These are phyloP conservation scores for Plemyria rubiginata DNA, from an alignment of 2,888 invertebrate species.

Conservation along the genomic window DNA sequence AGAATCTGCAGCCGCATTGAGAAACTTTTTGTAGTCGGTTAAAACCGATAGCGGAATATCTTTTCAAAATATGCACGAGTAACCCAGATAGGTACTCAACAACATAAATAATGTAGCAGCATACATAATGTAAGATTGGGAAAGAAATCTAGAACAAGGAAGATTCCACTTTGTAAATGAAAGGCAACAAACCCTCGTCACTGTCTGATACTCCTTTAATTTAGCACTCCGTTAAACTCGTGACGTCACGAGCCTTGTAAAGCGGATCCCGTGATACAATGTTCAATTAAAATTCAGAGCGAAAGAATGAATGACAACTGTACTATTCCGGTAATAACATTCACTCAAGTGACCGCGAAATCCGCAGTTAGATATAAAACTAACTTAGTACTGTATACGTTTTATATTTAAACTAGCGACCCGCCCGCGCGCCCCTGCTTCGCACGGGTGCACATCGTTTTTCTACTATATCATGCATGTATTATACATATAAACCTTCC, in stretches of 20 bases:
- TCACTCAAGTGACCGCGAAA: too few relatives aligned
- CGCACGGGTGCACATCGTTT: too few relatives aligned
- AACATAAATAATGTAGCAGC: conserved; percentile 59
- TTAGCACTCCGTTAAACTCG: conserved; percentile 62
- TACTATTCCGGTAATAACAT: too few relatives aligned
- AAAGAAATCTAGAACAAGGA: conserved; percentile 25
- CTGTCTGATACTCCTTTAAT: conserved; percentile 67
- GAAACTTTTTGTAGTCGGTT: too few relatives aligned
- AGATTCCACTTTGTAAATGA: conserved; percentile 44
- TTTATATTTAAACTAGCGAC: too few relatives aligned
- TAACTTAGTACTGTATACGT: too few relatives aligned
- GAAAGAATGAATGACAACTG: conserved; percentile 28
- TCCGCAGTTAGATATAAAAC: too few relatives aligned
- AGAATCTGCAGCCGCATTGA: too few relatives aligned
- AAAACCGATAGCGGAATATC: conserved; percentile 35
- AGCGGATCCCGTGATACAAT: conserved; percentile 38
- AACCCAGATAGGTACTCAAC: conserved; percentile 41
- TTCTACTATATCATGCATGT: too few relatives aligned
- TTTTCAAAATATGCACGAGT: conserved; percentile 43
- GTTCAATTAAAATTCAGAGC: conserved; percentile 47
- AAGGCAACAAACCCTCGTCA: conserved; percentile 64
- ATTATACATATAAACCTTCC: too few relatives aligned
- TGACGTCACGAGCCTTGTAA: conserved; percentile 52
- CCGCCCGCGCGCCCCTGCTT: too few relatives aligned
- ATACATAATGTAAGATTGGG: conserved; percentile 58